These are phyloP conservation scores for Hydrozoanthus gracilis DNA, from an alignment of 92 coral and sea anemone genomes.

Conservation along the genomic window DNA sequence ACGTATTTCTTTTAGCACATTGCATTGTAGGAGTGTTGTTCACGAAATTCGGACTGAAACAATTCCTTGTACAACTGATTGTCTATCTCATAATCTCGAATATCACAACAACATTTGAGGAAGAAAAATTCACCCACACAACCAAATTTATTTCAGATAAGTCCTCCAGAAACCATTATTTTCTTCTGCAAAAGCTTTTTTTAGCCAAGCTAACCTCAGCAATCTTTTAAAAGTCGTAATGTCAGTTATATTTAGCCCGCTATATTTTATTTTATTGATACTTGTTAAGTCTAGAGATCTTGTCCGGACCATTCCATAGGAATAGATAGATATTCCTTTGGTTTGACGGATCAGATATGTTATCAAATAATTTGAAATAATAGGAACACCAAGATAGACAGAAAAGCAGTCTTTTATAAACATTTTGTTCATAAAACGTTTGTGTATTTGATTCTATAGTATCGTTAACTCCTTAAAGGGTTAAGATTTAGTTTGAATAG, in stretches of 20 bases:
- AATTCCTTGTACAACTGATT: slow-evolving; percentile 34
- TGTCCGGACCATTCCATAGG: slow-evolving; percentile 47
- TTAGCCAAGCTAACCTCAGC: slow-evolving; percentile 38
- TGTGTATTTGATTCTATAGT: no score
- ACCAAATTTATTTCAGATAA: neutral
- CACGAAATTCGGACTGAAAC: slow-evolving; percentile 16
- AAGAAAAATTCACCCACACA: slow-evolving; percentile 1
- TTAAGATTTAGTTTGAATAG: no score
- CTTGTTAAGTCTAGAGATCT: slow-evolving; percentile 30
- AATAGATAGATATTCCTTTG: neutral
- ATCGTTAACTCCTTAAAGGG: no score
- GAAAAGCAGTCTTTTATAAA: no score
- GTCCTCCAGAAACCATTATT: slow-evolving; percentile 21
- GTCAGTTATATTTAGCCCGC: slow-evolving; percentile 42
- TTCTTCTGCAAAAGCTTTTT: slow-evolving; percentile 21
- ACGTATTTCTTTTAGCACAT: no score
- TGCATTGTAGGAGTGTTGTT: neutral
- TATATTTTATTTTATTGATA: slow-evolving; percentile 36
- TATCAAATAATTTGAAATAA: no score
- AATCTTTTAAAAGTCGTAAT: slow-evolving; percentile 37
- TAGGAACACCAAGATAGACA: no score
- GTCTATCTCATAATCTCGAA: neutral
- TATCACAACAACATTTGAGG: slow-evolving; percentile 31
- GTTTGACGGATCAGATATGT: no score
- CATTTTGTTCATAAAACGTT: no score